Evolutionary conservation across 1,140 invertebrate genomes (phyloP).

Genomic region (Dendrolimus kikuchii): DNA sequence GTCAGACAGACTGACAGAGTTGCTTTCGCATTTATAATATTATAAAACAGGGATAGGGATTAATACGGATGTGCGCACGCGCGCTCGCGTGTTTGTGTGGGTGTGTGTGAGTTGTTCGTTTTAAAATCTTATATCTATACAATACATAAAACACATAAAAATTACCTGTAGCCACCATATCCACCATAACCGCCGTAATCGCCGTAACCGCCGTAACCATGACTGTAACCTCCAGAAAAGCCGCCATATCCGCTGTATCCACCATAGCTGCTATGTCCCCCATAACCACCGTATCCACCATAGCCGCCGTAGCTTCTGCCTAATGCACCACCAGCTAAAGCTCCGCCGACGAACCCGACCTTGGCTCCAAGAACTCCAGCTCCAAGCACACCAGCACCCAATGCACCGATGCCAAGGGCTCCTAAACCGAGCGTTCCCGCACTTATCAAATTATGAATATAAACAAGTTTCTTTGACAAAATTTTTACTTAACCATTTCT

Average conservation of each 20-base stretch:
- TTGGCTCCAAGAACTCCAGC: slow-evolving; percentile 47
- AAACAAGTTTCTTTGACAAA: neutral
- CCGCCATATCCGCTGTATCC: slow-evolving; percentile 22
- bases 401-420: slow-evolving; percentile 27
- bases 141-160: slow-evolving; percentile 7
- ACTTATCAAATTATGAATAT: slow-evolving; percentile 1
- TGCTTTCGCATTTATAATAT: no score
- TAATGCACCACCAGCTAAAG: slow-evolving; percentile 23
- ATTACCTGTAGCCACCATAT: slow-evolving; percentile 13
- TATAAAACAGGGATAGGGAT: no score
- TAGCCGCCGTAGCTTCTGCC: slow-evolving; percentile 38
- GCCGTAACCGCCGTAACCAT: slow-evolving; percentile 14
- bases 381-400: slow-evolving; percentile 29
- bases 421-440: slow-evolving; percentile 32
- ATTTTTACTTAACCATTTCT: no score
- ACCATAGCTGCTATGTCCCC: slow-evolving; percentile 15
- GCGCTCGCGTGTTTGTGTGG: no score
- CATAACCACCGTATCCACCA: slow-evolving; percentile 22
- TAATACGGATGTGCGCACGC: no score
- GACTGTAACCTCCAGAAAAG: slow-evolving; percentile 15
- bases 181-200: slow-evolving; percentile 14
- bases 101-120: neutral
- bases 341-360: slow-evolving; percentile 49
- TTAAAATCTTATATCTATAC: no score
- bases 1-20: no score